Evolutionary conservation across 1,140 invertebrate species (phyloP), one percentile per base, ranked within the genome.

Genomic region (Magallana gigas): DNA sequence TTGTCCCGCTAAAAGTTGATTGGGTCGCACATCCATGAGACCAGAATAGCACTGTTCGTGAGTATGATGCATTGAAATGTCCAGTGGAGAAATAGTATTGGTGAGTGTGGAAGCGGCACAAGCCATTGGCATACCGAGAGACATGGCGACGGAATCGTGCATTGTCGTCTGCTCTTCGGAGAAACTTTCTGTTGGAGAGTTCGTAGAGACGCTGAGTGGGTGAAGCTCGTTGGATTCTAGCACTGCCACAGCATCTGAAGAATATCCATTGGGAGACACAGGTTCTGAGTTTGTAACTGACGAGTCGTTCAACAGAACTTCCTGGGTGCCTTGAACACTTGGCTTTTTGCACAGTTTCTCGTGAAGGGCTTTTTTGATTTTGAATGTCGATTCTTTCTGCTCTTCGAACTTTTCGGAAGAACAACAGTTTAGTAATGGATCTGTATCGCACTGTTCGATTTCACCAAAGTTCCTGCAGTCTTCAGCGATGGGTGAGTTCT

Each of bases 321-420:
- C 68, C 8, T 18, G 29, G 36, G 23, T 76, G 36, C 60, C 60
- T n/a, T 62, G 60, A 62, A 62, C 60, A 62, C 68, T 76, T 36
- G 23, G 68, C 2, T 76, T 76, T 76, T 76, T 76, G 14, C 68
- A 29, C 11, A 76, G 68, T 76, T 76, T 76, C 18, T 76, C 68
- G 29, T 76, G 68, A 76, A 76, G 68, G 23, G 68, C 68, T 12
- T 76, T 76, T 76, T 76, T 76, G 68, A 76, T 76, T 76, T 76
- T 76, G 68, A 29, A 29, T 3, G 68, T 76, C 23, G 68, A 76
- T 76, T 76, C 68, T 29, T 76, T 76, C 23, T 76, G 68, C 0
- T 76, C 68, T 29, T 76, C 68, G 7, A 76, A 29, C 68, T 76
- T 76, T 76, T 76, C 68, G 36, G 68, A 12, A 23, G 68, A 11